Evolutionary conservation across 1,140 invertebrate species (phyloP).

Genomic region (Portunus trituberculatus): DNA sequence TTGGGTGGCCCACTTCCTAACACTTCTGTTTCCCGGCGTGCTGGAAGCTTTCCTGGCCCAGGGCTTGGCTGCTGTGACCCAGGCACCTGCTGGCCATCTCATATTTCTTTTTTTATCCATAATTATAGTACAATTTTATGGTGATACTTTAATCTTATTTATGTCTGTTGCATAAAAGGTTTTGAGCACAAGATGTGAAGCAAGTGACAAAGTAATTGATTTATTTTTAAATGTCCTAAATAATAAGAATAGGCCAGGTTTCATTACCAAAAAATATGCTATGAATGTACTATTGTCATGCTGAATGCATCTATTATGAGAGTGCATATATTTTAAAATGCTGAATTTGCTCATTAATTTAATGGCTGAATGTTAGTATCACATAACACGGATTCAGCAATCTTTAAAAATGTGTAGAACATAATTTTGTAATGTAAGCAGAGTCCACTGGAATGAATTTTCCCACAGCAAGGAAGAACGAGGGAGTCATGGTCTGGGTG

Average conservation of each 20-base stretch:
- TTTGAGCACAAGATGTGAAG: background rate
- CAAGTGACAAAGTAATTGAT: background rate
- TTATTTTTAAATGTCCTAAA: background rate
- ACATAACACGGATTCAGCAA: background rate
- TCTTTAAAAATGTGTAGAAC: background rate
- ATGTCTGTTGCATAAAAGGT: slow-evolving; percentile 28
- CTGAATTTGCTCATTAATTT: slow-evolving; percentile 15
- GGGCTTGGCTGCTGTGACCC: background rate
- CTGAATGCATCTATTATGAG: background rate
- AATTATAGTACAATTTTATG: slow-evolving; percentile 62
- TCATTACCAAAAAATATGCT: too few relatives aligned
- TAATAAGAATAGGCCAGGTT: background rate
- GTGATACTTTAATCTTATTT: slow-evolving; percentile 59
- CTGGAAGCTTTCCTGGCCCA: background rate
- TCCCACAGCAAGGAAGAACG: background rate
- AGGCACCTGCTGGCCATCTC: background rate
- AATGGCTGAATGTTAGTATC: background rate
- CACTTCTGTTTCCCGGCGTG: slow-evolving; percentile 9
- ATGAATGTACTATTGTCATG: background rate
- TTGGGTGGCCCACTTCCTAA: slow-evolving; percentile 86
- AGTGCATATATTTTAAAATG: slow-evolving; percentile 29
- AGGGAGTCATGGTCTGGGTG: background rate
- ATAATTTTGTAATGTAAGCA: background rate
- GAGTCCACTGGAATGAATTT: background rate
- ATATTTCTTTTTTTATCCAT: slow-evolving; percentile 25